Evolutionary conservation across 2,797 vertebrate species (phyloP).

Genomic region (Eulemur albifrons): DNA sequence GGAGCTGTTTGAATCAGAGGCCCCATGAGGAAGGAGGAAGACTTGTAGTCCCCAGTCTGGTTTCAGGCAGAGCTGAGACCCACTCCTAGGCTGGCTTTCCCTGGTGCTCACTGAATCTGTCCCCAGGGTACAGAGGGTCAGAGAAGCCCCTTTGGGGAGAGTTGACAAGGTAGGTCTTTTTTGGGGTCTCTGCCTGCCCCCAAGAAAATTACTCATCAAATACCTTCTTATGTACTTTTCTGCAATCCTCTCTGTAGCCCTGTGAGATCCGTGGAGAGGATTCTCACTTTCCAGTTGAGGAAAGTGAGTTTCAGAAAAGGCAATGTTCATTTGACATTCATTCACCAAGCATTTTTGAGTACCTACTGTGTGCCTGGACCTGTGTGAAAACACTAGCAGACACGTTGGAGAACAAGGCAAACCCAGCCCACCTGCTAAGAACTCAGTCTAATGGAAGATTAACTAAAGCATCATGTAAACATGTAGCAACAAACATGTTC

Average conservation of each 20-base stretch:
- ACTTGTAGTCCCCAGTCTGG: neutral
- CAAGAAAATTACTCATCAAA: neutral
- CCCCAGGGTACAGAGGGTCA: neutral
- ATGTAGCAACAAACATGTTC: neutral
- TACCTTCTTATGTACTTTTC: neutral
- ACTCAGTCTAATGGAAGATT: neutral
- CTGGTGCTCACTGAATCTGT: neutral
- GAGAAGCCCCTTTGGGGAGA: neutral
- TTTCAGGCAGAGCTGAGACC: neutral
- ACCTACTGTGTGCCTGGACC: neutral
- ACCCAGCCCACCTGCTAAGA: neutral
- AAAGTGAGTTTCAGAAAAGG: constrained; percentile 6
- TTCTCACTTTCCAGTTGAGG: neutral
- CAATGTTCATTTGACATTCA: neutral
- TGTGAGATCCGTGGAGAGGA: neutral
- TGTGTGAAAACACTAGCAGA: neutral
- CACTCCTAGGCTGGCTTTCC: neutral
- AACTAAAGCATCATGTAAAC: neutral
- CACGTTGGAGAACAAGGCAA: neutral
- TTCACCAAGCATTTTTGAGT: neutral
- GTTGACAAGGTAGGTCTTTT: neutral
- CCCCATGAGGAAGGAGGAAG: neutral
- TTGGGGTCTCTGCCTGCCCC: neutral
- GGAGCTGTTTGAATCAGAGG: neutral
- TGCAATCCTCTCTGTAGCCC: neutral